phyloP scores from a whole-genome alignment of 2,797 vertebrate genomes.

The Hypotaenidia philippensis region DNA sequence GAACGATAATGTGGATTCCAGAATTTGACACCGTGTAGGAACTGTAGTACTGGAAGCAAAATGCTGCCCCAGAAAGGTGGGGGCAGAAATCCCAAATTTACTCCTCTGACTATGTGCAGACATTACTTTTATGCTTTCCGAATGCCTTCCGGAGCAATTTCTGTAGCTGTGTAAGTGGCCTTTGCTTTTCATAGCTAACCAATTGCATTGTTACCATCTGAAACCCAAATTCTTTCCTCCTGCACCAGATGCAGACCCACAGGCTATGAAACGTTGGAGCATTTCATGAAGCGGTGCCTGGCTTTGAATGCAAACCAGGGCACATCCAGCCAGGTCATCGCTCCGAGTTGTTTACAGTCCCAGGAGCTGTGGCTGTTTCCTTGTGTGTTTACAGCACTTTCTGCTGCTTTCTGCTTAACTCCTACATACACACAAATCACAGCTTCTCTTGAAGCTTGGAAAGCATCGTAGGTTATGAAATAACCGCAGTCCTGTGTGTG shows the following conservation, averaged over 20 bases:
- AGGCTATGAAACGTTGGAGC: slow-evolving; percentile 48
- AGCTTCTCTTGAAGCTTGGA: slow-evolving; percentile 13
- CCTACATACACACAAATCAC: background rate
- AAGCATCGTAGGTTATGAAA: background rate
- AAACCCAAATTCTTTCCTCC: slow-evolving; percentile 36
- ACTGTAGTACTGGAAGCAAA: background rate
- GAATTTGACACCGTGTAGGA: background rate
- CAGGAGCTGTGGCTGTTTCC: slow-evolving; percentile 3
- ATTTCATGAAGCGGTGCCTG: background rate
- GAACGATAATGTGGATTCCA: background rate
- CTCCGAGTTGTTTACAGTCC: slow-evolving; percentile 49
- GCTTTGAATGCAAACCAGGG: slow-evolving; percentile 47
- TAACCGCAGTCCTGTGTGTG: background rate
- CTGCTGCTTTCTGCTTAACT: slow-evolving; percentile 35
- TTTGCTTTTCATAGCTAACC: slow-evolving; percentile 53
- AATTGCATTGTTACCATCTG: slow-evolving; percentile 45
- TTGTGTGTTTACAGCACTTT: slow-evolving; percentile 15
- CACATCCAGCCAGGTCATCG: slow-evolving; percentile 43
- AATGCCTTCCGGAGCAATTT: slow-evolving; percentile 50
- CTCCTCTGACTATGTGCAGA: background rate
- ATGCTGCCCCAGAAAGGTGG: background rate
- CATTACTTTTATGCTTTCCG: background rate
- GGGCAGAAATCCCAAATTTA: background rate
- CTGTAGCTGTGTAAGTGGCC: slow-evolving; percentile 6
- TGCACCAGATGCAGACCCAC: slow-evolving; percentile 62